Conservation (phyloP, 1,140 invertebrate species). For the Meloidogyne exigua region DNA sequence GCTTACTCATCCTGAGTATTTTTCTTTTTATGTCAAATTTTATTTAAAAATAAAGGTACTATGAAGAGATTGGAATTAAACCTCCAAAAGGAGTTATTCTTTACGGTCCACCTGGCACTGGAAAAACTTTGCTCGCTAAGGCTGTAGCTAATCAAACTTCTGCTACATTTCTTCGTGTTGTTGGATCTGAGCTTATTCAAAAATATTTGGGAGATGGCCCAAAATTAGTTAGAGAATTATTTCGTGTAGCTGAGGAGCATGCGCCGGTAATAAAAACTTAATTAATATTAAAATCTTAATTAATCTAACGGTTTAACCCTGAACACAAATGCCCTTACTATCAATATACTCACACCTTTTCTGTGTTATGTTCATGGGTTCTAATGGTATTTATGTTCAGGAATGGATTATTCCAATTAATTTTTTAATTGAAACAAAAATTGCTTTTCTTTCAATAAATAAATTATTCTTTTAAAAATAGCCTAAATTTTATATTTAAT, state of each 20-base stretch:
- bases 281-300: too few relatives aligned
- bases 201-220: slow-evolving; percentile 99
- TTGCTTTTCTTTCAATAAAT: too few relatives aligned
- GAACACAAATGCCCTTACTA: too few relatives aligned
- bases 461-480: too few relatives aligned
- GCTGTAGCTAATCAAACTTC: slow-evolving; percentile 99
- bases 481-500: too few relatives aligned
- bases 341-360: too few relatives aligned
- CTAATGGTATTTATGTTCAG: too few relatives aligned
- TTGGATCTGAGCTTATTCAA: slow-evolving; percentile 97
- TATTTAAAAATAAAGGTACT: slow-evolving; percentile 69
- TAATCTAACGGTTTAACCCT: too few relatives aligned
- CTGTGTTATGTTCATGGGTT: too few relatives aligned
- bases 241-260: slow-evolving; percentile 97
- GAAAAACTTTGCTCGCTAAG: slow-evolving; percentile 97
- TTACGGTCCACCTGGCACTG: slow-evolving; percentile 93
- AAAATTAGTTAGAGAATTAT: slow-evolving; percentile 93
- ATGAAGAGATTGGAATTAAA: slow-evolving; percentile 99
- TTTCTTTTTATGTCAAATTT: neutral
- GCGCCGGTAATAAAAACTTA: slow-evolving; percentile 71
- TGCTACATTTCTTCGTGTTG: slow-evolving; percentile 94
- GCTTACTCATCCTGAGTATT: slow-evolving; percentile 91
- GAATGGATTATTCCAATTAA: slow-evolving; percentile 14
- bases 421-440: slow-evolving; percentile 30
- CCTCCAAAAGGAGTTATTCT: slow-evolving; percentile 98